Evolutionary conservation across 2,113 vertebrate genomes (phyloP), one percentile per base, ranked within the genome.

Genomic region (Vireo altiloquus): DNA sequence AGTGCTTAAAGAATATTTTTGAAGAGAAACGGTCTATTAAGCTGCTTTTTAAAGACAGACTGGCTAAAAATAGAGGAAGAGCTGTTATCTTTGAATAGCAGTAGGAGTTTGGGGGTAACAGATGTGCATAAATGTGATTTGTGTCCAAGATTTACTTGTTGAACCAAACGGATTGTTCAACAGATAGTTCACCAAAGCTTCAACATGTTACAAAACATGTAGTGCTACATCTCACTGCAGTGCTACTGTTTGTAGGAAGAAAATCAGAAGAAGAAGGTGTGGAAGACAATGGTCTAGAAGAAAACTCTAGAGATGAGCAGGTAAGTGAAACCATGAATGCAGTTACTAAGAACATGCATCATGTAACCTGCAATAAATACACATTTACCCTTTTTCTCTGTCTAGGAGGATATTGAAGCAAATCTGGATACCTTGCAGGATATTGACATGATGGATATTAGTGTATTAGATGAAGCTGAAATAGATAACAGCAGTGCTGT

Each of bases 371-470:
- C 8, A 50, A 4, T 25, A 31, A 77, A 63, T 35, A 33, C 50
- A 71, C 8, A 4, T 66, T 46, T 54, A 7, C 15, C 12, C 12
- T 30, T 82, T 57, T 86, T 63, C 28, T 77, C 84, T 33, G 21
- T 54, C 13, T 85, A 99, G 99, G 98, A 99, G 35, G 99, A 99
- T 59, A 97, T 98, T 8, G 98, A 99, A 82, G 97, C 98, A 18
- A 98, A 98, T 14, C 94, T 98, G 59, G 99, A 99, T 70, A 99
- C 97, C 72, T 97, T 99, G 93, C 99, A 99, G 77, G 99, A 99
- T 46, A 99, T 99, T 92, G 99, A 99, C 94, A 99, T 99, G 97
- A 98, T 99, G 94, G 99, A 99, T 92, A 99, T 99, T 97, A 99
- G 98, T 23, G 97, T 99, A 8, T 92, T 99, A 84, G 99, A 99